Percentiles rank a stretch among this genome's conserved stretches.
phyloP scores from a whole-genome alignment of 2,888 invertebrate genomes.

The Syritta pipiens region DNA sequence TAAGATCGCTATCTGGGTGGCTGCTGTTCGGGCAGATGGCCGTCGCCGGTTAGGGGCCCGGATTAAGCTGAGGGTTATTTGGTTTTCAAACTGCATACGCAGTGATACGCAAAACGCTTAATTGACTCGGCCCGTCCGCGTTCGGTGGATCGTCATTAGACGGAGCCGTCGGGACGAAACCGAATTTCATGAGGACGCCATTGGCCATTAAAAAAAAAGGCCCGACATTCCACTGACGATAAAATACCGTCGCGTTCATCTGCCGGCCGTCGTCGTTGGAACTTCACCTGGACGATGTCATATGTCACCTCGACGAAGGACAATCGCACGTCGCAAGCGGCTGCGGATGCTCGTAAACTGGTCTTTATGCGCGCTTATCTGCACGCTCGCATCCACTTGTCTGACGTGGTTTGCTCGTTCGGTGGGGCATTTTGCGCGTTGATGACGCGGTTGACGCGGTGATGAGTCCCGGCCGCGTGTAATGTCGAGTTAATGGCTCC shows the following conservation, averaged over 20 bases:
- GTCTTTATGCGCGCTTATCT: constrained; percentile 41
- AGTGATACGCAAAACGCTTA: constrained; percentile 58
- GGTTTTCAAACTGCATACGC: constrained; percentile 62
- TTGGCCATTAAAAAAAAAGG: constrained; percentile 55
- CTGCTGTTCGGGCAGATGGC: constrained; percentile 61
- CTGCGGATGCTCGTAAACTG: constrained; percentile 40
- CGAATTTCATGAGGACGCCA: constrained; percentile 34
- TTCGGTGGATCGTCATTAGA: constrained; percentile 21
- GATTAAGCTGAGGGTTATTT: constrained; percentile 56
- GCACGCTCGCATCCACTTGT: too few species aligned
- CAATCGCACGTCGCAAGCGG: neutral
- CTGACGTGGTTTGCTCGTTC: too few species aligned
- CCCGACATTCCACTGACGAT: constrained; percentile 7
- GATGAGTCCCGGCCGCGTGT: constrained; percentile 15
- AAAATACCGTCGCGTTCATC: too few species aligned
- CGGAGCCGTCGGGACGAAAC: neutral
- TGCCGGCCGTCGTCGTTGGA: too few species aligned
- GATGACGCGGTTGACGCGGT: constrained; percentile 12
- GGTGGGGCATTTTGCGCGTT: constrained; percentile 27
- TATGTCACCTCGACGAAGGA: constrained; percentile 46
- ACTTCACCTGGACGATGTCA: constrained; percentile 59
- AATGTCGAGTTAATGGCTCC: constrained; percentile 41
- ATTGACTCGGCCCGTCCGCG: constrained; percentile 37
- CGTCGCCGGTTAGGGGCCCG: neutral
- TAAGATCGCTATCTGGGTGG: constrained; percentile 64